Evolutionary conservation across 2,113 vertebrate genomes (phyloP).

Genomic region (Indicator maculatus): DNA sequence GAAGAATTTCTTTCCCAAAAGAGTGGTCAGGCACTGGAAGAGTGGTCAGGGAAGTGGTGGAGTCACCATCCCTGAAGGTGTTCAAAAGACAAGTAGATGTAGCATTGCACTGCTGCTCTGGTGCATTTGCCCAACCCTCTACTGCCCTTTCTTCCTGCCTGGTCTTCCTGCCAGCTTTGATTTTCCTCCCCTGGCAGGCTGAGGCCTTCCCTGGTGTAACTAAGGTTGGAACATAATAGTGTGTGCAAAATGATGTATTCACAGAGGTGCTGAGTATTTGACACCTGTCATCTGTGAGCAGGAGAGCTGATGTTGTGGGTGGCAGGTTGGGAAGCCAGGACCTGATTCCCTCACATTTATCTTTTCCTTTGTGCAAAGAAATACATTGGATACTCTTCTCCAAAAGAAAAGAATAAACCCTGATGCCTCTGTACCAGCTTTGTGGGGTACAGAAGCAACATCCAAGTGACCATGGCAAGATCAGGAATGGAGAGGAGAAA

Average conservation of each 20-base stretch:
- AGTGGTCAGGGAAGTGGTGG: too few relatives aligned
- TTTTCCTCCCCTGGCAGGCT: background rate
- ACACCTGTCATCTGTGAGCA: background rate
- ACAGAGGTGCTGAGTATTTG: background rate
- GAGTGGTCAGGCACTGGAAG: too few relatives aligned
- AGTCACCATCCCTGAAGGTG: too few relatives aligned
- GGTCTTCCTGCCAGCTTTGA: background rate
- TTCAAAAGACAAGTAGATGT: too few relatives aligned
- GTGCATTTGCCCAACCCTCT: background rate
- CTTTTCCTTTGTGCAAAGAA: background rate
- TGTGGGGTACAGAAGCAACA: background rate
- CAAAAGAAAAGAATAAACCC: background rate
- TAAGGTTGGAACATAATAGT: background rate
- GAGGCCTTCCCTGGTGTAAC: background rate
- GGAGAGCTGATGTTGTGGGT: rapidly evolving
- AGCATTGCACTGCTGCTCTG: background rate
- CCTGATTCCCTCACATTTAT: background rate
- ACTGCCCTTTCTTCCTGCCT: background rate
- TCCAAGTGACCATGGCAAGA: background rate
- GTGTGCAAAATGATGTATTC: background rate
- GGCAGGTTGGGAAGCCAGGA: background rate
- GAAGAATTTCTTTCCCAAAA: too few relatives aligned
- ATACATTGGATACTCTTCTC: background rate
- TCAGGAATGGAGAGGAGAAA: background rate
- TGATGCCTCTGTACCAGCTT: background rate